These are phyloP conservation scores for Azemiops feae DNA, from an alignment of 2,113 vertebrate species.

Conservation along the genomic window DNA sequence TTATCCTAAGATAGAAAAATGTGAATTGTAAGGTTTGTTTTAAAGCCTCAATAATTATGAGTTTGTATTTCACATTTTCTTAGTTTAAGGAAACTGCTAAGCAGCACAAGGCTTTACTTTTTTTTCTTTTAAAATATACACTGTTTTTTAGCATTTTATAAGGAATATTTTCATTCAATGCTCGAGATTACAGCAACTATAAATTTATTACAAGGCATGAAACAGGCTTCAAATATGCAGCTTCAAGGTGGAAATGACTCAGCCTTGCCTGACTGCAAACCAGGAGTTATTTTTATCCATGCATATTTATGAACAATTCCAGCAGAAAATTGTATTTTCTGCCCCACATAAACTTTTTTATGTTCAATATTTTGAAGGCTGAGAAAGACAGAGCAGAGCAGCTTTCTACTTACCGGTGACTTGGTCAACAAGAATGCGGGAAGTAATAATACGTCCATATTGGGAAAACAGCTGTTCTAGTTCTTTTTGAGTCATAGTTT, in stretches of 20 bases:
- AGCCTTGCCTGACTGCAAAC: constrained; percentile 62
- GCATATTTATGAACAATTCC: constrained; percentile 81
- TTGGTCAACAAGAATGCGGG: constrained; percentile 96
- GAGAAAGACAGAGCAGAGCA: constrained; percentile 4
- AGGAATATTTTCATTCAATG: constrained; percentile 57
- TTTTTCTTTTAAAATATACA: not conserved
- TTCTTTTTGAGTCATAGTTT: constrained; percentile 97
- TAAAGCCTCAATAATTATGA: constrained; percentile 47
- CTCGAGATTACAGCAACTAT: constrained; percentile 72
- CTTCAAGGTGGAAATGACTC: constrained; percentile 74
- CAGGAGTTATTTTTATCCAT: constrained; percentile 74
- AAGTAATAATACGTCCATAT: constrained; percentile 98
- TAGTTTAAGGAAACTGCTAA: constrained; percentile 49
- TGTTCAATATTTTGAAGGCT: constrained; percentile 52
- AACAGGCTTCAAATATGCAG: constrained; percentile 74
- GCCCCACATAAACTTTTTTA: constrained; percentile 69
- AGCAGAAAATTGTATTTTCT: constrained; percentile 77
- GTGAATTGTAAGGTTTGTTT: constrained; percentile 8
- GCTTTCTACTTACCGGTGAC: constrained; percentile 88
- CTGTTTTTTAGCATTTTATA: constrained; percentile 68
- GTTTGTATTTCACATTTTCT: constrained; percentile 24
- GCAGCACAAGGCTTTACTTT: constrained; percentile 35
- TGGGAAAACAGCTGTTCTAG: constrained; percentile 97
- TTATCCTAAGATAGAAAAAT: not conserved
- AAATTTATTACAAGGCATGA: constrained; percentile 78